phyloP scores from a whole-genome alignment of 92 coral and sea anemone genomes.

The Isaurus tuberculatus region DNA sequence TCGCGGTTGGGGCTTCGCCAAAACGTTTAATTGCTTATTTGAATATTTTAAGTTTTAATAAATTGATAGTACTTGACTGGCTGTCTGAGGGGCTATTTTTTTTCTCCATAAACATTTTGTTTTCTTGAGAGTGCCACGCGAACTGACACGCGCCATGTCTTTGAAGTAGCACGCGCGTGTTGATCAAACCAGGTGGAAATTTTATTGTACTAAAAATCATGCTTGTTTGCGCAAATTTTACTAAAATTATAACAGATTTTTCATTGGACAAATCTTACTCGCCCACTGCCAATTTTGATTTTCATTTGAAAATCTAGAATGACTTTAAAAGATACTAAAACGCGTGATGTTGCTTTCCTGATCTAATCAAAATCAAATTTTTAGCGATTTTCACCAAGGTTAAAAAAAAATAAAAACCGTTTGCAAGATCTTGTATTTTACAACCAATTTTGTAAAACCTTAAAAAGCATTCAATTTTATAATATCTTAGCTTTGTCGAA shows the following conservation, averaged over 20 bases:
- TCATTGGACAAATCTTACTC: slow-evolving; percentile 74
- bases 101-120: slow-evolving; percentile 46
- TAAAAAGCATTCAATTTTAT: neutral
- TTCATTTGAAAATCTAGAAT: slow-evolving; percentile 35
- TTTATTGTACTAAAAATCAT: slow-evolving; percentile 59
- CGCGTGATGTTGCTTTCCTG: slow-evolving; percentile 11
- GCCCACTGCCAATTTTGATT: slow-evolving; percentile 64
- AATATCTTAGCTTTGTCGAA: slow-evolving; percentile 2
- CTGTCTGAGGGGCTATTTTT: slow-evolving; percentile 52
- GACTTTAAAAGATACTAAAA: slow-evolving; percentile 30
- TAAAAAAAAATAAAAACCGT: neutral
- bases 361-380: slow-evolving; percentile 18
- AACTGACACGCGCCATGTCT: slow-evolving; percentile 74
- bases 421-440: neutral
- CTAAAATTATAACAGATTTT: slow-evolving; percentile 63
- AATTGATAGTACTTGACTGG: slow-evolving; percentile 65
- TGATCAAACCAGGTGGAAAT: slow-evolving; percentile 75
- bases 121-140: slow-evolving; percentile 79
- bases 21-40: slow-evolving; percentile 78
- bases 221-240: slow-evolving; percentile 63
- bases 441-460: slow-evolving; percentile 1
- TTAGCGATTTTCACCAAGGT: neutral
- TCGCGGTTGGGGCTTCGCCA: slow-evolving; percentile 60
- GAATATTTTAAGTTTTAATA: slow-evolving; percentile 62
- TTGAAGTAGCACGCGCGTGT: slow-evolving; percentile 55